phyloP scores from a whole-genome alignment of 2,113 vertebrate species.

The Ictalurus punctatus region DNA sequence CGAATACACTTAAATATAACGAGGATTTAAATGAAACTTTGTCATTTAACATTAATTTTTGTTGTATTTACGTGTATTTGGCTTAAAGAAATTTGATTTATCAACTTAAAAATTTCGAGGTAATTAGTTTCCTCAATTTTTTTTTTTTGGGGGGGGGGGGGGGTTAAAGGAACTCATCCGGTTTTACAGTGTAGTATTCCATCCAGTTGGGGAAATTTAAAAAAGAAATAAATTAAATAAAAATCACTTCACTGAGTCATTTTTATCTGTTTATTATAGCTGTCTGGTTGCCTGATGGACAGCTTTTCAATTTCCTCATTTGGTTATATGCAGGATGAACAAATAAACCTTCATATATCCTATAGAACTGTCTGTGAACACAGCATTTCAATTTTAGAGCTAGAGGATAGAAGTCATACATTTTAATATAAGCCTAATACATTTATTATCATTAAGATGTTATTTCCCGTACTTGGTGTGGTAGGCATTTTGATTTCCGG shows the following conservation, averaged over 20 bases:
- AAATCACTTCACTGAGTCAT: background rate
- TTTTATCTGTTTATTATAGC: background rate
- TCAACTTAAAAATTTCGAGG: too few species aligned
- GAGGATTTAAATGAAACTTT: too few species aligned
- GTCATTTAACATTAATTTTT: too few species aligned
- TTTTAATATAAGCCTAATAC: slow-evolving; percentile 58
- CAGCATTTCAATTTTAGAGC: slow-evolving; percentile 54
- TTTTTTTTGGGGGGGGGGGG: too few species aligned
- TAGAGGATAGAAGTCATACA: slow-evolving; percentile 52
- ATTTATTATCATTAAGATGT: slow-evolving; percentile 68
- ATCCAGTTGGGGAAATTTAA: background rate
- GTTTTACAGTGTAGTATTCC: background rate
- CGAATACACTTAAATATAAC: too few species aligned
- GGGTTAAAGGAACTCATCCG: too few species aligned
- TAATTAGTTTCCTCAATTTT: too few species aligned
- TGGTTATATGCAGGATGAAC: background rate
- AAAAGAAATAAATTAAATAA: background rate
- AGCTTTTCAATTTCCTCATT: slow-evolving; percentile 38
- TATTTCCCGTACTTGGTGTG: slow-evolving; percentile 60
- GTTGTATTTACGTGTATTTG: too few species aligned
- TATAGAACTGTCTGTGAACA: slow-evolving; percentile 1
- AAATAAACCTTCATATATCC: background rate
- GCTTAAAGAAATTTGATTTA: too few species aligned
- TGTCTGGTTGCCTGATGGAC: background rate
- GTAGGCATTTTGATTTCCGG: slow-evolving; percentile 60